These are phyloP conservation scores for Phoxinus phoxinus DNA, from an alignment of 2,113 vertebrate species.

Conservation along the genomic window DNA sequence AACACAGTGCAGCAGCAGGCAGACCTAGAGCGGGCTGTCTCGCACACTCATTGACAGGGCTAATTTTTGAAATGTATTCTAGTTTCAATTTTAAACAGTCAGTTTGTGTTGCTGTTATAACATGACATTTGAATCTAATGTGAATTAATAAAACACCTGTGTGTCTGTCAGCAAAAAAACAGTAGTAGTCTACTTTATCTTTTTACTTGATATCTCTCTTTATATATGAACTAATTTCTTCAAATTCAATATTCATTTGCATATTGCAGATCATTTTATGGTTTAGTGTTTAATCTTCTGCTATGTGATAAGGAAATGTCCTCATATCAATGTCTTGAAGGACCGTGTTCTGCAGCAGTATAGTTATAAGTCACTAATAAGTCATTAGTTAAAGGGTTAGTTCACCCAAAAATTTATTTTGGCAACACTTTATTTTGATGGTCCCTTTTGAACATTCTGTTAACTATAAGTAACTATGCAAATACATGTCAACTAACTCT, in stretches of 20 bases:
- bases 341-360: not conserved
- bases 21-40: too few species aligned
- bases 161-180: not conserved
- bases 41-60: conserved; percentile 56
- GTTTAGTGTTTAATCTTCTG: not conserved
- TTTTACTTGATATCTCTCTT: not conserved
- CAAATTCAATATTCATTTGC: not conserved
- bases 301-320: not conserved
- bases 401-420: too few species aligned
- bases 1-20: too few species aligned
- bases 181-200: not conserved
- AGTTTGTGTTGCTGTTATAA: not conserved
- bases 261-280: not conserved
- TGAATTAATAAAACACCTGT: not conserved
- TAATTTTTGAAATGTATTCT: not conserved
- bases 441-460: too few species aligned
- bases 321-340: not conserved
- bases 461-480: too few species aligned
- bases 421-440: too few species aligned
- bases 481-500: too few species aligned
- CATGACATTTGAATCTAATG: too few species aligned
- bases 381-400: too few species aligned
- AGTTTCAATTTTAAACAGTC: not conserved
- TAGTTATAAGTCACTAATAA: too few species aligned
- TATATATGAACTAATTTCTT: not conserved